Base-by-base conservation (phyloP, 64 coral and sea anemone species). In the Actinia equina region DNA sequence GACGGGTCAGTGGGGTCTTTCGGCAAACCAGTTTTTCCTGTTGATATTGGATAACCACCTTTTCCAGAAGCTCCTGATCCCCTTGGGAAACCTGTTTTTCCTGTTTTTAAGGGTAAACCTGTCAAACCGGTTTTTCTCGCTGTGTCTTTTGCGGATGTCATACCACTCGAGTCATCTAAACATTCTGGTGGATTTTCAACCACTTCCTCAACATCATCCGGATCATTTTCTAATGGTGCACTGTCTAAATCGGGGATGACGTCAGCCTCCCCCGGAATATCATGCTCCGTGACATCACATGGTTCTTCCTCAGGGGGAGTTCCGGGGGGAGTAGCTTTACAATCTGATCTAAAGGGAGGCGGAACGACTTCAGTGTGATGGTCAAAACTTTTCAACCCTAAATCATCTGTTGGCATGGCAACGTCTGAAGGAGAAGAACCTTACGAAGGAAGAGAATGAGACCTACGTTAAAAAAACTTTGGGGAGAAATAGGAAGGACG, bases 251-350 rank as follows among this genome's bases (percentile, higher is more conserved):
- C 69, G 41, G 69, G 69, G n/a, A 74, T 30, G 26, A 74, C 26
- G 12, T 71, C 69, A 13, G 11, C 69, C 26, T 41, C 69, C 26
- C 26, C 69, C 69, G 69, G 25, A 71, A 27, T 42, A 41, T 74
- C 69, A 74, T 74, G 27, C 69, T 74, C 69, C 3, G 26, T 1
- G 27, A 74, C 10, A 1, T 74, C 69, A 37, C 6, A 11, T 74
- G 69, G 23, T 11, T 74, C 69, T 74, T 74, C 69, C 25, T 74
- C 78, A 20, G 22, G 42, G 19, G 78, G 78, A 5, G 78, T 49
- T 81, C 78, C 78, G 17, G 78, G 78, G 17, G 78, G 78, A 49
- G 78, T 52, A 49, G 78, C 78, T 81, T 81, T 81, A 81, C 78
- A 81, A 22, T 81, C 78, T 19, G 78, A 81, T 81, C 78, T 44